Evolutionary conservation across 2,888 invertebrate genomes (phyloP).

Genomic region (Chloromyia formosa): DNA sequence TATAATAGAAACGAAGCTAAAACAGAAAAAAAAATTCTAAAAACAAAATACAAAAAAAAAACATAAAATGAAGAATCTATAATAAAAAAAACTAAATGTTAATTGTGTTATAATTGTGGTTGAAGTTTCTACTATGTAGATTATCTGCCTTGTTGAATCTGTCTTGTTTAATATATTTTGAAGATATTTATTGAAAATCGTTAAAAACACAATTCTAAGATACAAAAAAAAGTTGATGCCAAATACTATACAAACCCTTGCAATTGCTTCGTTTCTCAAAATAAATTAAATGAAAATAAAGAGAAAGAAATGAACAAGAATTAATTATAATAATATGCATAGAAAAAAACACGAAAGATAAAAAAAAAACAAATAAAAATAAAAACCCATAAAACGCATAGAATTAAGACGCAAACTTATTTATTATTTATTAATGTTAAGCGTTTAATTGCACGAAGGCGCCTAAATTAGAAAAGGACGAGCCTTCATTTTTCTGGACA

Average conservation of each 20-base stretch:
- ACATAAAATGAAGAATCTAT: not conserved
- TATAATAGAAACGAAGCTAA: slow-evolving; percentile 1
- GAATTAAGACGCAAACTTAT: slow-evolving; percentile 35
- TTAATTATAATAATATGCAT: slow-evolving; percentile 1
- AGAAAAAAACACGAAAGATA: slow-evolving; percentile 14
- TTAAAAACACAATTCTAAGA: too few relatives aligned
- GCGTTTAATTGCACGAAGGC: not conserved
- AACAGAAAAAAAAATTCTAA: not conserved
- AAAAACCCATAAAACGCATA: slow-evolving; percentile 21
- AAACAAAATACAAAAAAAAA: slow-evolving; percentile 10
- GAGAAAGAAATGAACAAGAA: slow-evolving; percentile 9
- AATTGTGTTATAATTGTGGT: slow-evolving; percentile 7
- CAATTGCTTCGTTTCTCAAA: slow-evolving; percentile 6
- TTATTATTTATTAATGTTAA: slow-evolving; percentile 29
- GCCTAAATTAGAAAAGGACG: not conserved
- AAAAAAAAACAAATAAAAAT: slow-evolving; percentile 13
- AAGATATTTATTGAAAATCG: slow-evolving; percentile 7
- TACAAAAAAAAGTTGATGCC: slow-evolving; percentile 12
- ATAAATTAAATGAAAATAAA: slow-evolving; percentile 21
- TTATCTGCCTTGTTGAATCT: too few relatives aligned
- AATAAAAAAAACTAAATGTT: slow-evolving; percentile 3
- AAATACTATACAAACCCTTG: not conserved
- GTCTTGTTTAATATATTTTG: not conserved
- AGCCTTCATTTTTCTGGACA: too few relatives aligned
- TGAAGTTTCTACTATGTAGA: not conserved